Conservation (phyloP, 2,888 invertebrate genomes). For the Cephus runcator region DNA sequence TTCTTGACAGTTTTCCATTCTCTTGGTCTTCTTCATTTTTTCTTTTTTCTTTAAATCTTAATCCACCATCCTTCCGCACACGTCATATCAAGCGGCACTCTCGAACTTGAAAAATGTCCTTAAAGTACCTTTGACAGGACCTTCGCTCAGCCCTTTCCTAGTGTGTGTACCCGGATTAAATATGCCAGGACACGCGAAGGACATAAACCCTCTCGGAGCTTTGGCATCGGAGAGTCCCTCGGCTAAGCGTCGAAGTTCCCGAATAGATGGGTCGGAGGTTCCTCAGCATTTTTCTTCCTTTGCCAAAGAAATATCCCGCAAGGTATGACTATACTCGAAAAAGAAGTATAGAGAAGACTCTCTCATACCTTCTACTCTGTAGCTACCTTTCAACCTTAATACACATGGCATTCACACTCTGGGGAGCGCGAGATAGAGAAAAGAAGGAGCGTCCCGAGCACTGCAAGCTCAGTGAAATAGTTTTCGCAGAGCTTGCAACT, state of each 20-base stretch:
- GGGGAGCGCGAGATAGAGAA: neutral
- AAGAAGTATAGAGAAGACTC: neutral
- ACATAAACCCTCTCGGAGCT: neutral
- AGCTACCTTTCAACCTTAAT: neutral
- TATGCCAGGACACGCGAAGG: conserved; percentile 1
- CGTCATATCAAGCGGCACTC: neutral
- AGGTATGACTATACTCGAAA: neutral
- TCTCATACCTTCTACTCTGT: neutral
- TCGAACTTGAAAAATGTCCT: neutral
- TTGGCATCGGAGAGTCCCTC: neutral
- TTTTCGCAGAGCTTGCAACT: neutral
- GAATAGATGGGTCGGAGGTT: neutral
- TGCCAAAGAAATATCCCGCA: neutral
- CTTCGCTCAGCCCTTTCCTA: neutral
- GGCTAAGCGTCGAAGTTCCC: neutral
- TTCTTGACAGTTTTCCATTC: neutral
- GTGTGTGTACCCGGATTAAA: neutral
- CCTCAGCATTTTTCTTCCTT: neutral
- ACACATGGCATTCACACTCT: neutral
- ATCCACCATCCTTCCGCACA: neutral
- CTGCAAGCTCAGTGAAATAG: neutral
- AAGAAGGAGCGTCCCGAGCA: neutral
- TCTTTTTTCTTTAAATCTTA: too few species aligned
- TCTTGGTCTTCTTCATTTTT: neutral
- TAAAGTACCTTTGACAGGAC: neutral